A percentile compares a stretch with the other conserved stretches of the same genome.
Evolutionary conservation across 53 echinoderm and acorn worm genomes (phyloP).

Genomic region (Echinarachnius parma): DNA sequence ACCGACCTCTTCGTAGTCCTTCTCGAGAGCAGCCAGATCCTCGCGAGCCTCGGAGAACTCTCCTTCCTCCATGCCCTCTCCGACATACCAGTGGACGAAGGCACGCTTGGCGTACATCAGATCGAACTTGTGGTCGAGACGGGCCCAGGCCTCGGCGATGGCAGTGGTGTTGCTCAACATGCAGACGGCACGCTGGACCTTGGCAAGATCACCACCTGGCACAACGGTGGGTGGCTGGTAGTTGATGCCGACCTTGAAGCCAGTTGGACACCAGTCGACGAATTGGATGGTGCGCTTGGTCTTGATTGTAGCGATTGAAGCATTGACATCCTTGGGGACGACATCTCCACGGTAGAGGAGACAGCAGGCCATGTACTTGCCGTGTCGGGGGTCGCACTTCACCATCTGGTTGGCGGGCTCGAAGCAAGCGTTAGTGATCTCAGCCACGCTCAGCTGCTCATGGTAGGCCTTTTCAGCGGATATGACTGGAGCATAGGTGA

Average conservation of each 20-base stretch:
- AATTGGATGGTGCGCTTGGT: slow-evolving; percentile 99
- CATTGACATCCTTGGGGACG: slow-evolving; percentile 98
- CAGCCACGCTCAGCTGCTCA: slow-evolving; percentile 69
- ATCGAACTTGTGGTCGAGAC: slow-evolving; percentile 99
- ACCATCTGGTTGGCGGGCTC: slow-evolving; percentile 97
- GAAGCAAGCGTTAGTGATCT: slow-evolving; percentile 75
- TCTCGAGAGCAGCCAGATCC: slow-evolving; percentile 85
- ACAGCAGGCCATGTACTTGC: slow-evolving; percentile 99
- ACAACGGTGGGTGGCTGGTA: slow-evolving; percentile 96
- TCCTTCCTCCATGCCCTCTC: slow-evolving; percentile 99
- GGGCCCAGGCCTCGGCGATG: slow-evolving; percentile 99
- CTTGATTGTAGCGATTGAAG: slow-evolving; percentile 95
- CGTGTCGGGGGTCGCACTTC: slow-evolving; percentile 97
- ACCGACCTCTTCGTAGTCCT: slow-evolving; percentile 61
- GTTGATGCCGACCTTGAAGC: slow-evolving; percentile 99
- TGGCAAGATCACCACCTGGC: slow-evolving; percentile 97
- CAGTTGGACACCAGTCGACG: slow-evolving; percentile 99
- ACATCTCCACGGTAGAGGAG: slow-evolving; percentile 95
- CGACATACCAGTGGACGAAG: slow-evolving; percentile 99
- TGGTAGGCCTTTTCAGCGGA: slow-evolving; percentile 87
- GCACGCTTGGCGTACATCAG: slow-evolving; percentile 99
- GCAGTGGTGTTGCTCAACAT: slow-evolving; percentile 99
- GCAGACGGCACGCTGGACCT: slow-evolving; percentile 99
- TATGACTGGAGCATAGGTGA: slow-evolving; percentile 74
- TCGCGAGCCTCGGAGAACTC: slow-evolving; percentile 99